Base-by-base conservation (phyloP, 1,140 invertebrate species). In the Zaprionus gabonicus region DNA sequence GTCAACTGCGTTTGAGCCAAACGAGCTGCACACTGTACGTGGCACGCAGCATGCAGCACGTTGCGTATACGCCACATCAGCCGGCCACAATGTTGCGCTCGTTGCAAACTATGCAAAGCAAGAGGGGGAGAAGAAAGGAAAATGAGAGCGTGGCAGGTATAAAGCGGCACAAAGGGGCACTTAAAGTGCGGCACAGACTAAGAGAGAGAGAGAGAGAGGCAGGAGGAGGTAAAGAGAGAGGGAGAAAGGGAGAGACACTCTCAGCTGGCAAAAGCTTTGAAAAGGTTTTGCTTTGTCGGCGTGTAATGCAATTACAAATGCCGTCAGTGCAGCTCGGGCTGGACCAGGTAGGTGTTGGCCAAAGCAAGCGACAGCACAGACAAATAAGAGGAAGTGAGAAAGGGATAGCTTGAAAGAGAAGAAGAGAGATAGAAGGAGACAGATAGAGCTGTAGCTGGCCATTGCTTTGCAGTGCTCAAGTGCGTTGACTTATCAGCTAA, bases 231-330 rank as follows among this genome's bases (percentile, higher is more conserved):
- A 70, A 55, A 77, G 57, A 34, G 36, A 2, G 44, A 49, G 27
- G 69, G 28, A 75, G 36, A 46, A 55, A 59, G 31, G n/a, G n/a
- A 46, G 56, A 55, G 55, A 53, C 49, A 66, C 53, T 64, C 13
- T 34, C n/a, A 25, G n/a, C 41, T 62, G 66, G 66, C 55, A 68
- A 63, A 55, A 34, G 51, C 51, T 73, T 73, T 77, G 12, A 73
- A 77, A 73, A 77, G 84, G 78, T 80, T 87, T 86, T 87, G 64
- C 83, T 86, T 87, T 87, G 83, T 83, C 78, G 78, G 65, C 51
- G 41, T 74, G 74, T 87, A 87, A 87, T 84, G 85, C 84, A 87
- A 87, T 87, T 84, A 90, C 81, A 83, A 87, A 87, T 87, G 81
- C 74, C 59, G 49, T 51, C 67, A 64, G 72, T 75, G 55, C 27